Percentiles rank a stretch among this genome's conserved stretches.
Evolutionary conservation across 2,113 vertebrate species (phyloP).

Genomic region (Bombycilla garrulus): DNA sequence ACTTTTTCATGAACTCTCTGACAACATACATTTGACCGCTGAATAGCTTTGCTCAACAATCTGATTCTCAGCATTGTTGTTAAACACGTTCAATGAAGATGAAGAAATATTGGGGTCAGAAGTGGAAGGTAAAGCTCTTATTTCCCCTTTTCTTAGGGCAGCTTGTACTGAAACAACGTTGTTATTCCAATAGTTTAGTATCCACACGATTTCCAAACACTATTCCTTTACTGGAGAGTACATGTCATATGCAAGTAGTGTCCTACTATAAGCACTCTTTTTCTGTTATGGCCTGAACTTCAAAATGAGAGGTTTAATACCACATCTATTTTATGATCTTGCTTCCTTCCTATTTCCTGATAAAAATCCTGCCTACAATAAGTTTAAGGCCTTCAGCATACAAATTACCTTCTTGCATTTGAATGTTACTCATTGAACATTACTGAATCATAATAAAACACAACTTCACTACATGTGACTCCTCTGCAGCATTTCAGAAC

Average conservation of each 20-base stretch:
- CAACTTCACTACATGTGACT: not conserved
- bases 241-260: not conserved
- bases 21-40: constrained; percentile 69
- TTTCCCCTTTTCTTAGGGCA: not conserved
- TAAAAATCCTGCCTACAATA: not conserved
- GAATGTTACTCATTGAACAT: not conserved
- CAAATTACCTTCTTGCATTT: not conserved
- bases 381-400: not conserved
- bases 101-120: constrained; percentile 29
- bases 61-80: constrained; percentile 32
- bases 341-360: not conserved
- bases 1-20: constrained; percentile 80
- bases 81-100: not conserved
- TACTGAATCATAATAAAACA: not conserved
- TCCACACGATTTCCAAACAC: not conserved
- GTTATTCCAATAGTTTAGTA: not conserved
- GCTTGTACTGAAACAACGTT: not conserved
- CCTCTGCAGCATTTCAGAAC: not conserved
- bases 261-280: not conserved
- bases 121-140: not conserved
- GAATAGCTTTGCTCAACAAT: constrained; percentile 64
- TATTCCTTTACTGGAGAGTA: not conserved
- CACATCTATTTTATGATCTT: not conserved
- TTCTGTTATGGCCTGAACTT: not conserved
- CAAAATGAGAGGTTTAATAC: not conserved